Evolutionary conservation across 2,113 vertebrate genomes (phyloP), one percentile per base, ranked within the genome.

Genomic region (Ciconia maguari): DNA sequence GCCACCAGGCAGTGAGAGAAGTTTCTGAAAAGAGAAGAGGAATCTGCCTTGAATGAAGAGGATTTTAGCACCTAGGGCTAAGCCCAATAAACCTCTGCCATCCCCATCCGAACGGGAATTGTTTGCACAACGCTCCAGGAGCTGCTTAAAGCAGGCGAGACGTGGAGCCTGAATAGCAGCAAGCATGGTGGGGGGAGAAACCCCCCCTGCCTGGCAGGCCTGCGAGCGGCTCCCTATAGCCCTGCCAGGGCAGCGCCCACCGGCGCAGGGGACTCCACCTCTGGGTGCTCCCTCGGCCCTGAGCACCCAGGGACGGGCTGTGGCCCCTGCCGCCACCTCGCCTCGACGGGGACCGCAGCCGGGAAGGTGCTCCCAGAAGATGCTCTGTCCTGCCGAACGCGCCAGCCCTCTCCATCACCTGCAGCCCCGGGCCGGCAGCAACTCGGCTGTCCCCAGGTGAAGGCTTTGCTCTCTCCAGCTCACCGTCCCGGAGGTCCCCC

Each of bases 31-130:
- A 83, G 85, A 83, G 82, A 92, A 90, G 87, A 94, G 89, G 95
- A 95, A 94, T 94, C 84, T 83, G 93, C 93, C 66, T 61, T 84
- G 94, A 95, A 64, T 16, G 75, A 92, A 79, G 87, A 95, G 96
- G 94, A 97, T 97, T 97, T 97, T 97, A 95, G 96, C 96, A 97
- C 96, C 96, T 96, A 32, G 87, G 81, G 94, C 93, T 96, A 54
- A 97, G 89, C 95, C 95, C 91, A 94, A 97, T 54, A 94, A 92
- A 93, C 70, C 90, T 82, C 94, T 11, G 90, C 90, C 80, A 4
- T 78, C 94, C 80, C 84, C 81, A 87, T 82, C 91, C 0, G 3
- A 49, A 29, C 4, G 1, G 95, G 87, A 87, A 89, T 57, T 94
- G 89, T 94, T 96, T 96, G 95, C 95, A 76, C 87, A 89, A 89